Evolutionary conservation across 1,140 invertebrate genomes (phyloP).

Genomic region (Brevipalpus yothersi): DNA sequence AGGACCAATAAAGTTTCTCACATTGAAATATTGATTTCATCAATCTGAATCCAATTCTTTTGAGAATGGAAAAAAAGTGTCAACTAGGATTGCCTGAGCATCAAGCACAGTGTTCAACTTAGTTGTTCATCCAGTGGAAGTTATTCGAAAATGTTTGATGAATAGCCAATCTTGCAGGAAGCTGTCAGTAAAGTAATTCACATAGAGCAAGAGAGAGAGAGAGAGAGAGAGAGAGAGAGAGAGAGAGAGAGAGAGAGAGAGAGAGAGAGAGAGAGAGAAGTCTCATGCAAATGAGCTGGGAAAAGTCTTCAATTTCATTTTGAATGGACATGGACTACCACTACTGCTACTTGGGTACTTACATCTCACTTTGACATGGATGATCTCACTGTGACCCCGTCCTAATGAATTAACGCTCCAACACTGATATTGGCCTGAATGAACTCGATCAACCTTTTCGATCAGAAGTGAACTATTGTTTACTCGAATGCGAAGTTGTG

Average conservation of each 20-base stretch:
- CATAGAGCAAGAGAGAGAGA: not conserved
- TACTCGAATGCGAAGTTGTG: constrained; percentile 40
- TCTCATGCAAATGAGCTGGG: not conserved
- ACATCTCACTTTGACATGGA: constrained; percentile 50
- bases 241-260: not conserved
- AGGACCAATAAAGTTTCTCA: too few relatives aligned
- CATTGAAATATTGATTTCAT: not conserved
- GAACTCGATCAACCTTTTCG: constrained; percentile 15
- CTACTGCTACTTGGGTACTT: constrained; percentile 1
- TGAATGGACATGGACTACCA: not conserved
- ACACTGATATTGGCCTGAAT: constrained; percentile 41
- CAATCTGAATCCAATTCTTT: not conserved
- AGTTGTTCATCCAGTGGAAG: too few relatives aligned
- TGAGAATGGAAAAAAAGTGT: not conserved
- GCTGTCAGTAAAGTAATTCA: too few relatives aligned
- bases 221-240: not conserved
- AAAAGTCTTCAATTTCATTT: not conserved
- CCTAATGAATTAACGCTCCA: constrained; percentile 67
- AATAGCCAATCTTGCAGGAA: too few relatives aligned
- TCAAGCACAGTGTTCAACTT: too few relatives aligned
- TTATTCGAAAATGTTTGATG: too few relatives aligned
- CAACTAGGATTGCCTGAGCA: not conserved
- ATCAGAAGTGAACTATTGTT: constrained; percentile 38
- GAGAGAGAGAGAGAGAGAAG: not conserved
- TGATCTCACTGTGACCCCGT: constrained; percentile 52